Evolutionary conservation across 2,888 invertebrate species (phyloP), one percentile per base, ranked within the genome.

Genomic region (Sipunculus nudus): DNA sequence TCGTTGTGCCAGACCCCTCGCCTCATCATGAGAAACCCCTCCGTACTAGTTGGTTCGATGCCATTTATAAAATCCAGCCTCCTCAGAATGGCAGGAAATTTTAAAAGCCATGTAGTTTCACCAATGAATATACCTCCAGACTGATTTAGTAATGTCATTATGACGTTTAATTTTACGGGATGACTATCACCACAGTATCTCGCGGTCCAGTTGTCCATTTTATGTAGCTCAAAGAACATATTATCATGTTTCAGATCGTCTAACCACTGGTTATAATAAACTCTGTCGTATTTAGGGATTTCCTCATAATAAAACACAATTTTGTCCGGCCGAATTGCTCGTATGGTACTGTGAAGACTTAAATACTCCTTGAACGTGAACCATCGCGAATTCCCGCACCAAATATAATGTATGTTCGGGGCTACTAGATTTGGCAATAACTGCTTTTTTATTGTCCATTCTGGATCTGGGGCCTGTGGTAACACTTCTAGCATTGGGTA

Each of bases 111-210:
- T 1, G 75, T 71, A 48, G 72, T 72, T 40, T 73, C 67, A 5
- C 70, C 63, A 16, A 80, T 59, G 46, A 66, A 79, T 10, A 79
- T 67, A 6, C 80, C 80, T 21, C 80, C 79, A 39, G 72, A 68
- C 38, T 72, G 70, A 26, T 68, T 62, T n/a, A 80, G 59, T n/a
- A 69, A 28, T 3, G 46, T 23, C 13, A 67, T 35, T 16, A 70
- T 61, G 16, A 64, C 43, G 6, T 48, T 25, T 38, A 67, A 28
- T 40, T 57, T 2, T 6, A 28, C 28, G 26, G 48, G 41, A 3
- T 29, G 49, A n/a, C 29, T 40, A 2, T 40, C 40, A 10, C 21
- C 21, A 49, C 68, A 68, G 38, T 57, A 54, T 29, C 21, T 31
- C 2, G 21, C 21, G 19, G 57, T 29, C 3, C 58, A 41, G 6